These are phyloP conservation scores for Ornithoptera priamus DNA, from an alignment of 2,888 invertebrate genomes.

Conservation along the genomic window DNA sequence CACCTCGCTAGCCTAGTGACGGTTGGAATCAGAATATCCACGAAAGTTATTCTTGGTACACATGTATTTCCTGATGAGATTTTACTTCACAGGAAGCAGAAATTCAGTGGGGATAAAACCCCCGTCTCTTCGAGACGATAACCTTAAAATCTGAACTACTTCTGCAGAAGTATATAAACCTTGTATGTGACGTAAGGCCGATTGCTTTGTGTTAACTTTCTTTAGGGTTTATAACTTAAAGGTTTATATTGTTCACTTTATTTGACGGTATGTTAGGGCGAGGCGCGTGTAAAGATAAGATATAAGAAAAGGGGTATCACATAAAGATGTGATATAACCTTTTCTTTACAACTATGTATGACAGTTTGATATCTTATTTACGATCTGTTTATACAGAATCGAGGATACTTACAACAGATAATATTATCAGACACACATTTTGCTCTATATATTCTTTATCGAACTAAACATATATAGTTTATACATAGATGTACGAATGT, in stretches of 20 bases:
- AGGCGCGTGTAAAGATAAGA: no score
- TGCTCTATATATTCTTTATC: neutral
- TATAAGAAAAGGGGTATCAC: neutral
- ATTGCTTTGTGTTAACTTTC: neutral
- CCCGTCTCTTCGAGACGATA: neutral
- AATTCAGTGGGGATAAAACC: neutral
- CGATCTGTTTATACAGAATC: slow-evolving; percentile 4
- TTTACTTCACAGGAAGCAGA: no score
- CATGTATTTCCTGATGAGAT: no score
- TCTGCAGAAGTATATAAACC: neutral
- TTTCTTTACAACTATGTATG: neutral
- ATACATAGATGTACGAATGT: no score
- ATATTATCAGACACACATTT: neutral
- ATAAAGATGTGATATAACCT: neutral
- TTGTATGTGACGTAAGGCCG: neutral
- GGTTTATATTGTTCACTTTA: neutral
- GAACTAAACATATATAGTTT: neutral
- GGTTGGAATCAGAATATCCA: no score
- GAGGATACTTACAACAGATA: neutral
- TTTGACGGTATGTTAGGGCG: neutral
- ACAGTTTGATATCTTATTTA: slow-evolving; percentile 4
- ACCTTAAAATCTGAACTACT: neutral
- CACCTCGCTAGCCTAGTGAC: no score
- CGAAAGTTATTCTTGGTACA: no score
- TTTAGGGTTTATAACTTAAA: neutral